Base-by-base conservation (phyloP, 2,113 vertebrate genomes). In the Sorex araneus region DNA sequence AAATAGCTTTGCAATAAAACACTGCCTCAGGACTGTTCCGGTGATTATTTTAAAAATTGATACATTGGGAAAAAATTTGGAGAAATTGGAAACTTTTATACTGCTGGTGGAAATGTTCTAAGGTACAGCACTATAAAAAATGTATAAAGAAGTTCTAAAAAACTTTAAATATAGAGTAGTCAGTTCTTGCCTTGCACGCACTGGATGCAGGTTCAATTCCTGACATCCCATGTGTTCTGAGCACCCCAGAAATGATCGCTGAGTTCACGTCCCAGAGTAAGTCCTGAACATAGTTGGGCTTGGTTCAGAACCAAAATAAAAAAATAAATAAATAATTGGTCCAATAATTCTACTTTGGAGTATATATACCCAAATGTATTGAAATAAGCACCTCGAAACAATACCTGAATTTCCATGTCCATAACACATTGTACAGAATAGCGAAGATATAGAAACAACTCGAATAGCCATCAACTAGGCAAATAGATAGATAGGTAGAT, bases 351-450 rank as follows among this genome's bases (percentile, higher is more conserved):
- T 4, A 5, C 30, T 67, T n/a, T 23, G 50, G 43, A 18, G 50
- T 85, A 66, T 40, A n/a, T 67, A 74, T 32, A 21, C 13, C n/a
- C 64, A 77, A 84, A 88, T 60, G 34, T 90, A 57, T 47, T 81
- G 19, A 84, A 84, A 90, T 80, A 36, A 74, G 67, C 5, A 67
- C 43, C 47, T 89, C 25, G 23, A 54, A 36, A 45, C 57, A 57
- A 34, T 74, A 19, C 11, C 36, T 80, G 45, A 34, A 75, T 8
- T 43, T 23, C n/a, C 19, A 6, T 45, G 23, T 57, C 80, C 64
- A 47, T 23, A 84, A 25, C 5, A 90, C 43, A 85, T 73, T 80
- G 74, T 30, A 86, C 36, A 75, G 12, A 86, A 47, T 47, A 86
- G 4, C 25, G 8, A 85, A 11, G 25, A 34, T 86, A 57, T 69